These are phyloP conservation scores for Nephrocerus scutellatus DNA, from an alignment of 2,888 invertebrate genomes.

Conservation along the genomic window DNA sequence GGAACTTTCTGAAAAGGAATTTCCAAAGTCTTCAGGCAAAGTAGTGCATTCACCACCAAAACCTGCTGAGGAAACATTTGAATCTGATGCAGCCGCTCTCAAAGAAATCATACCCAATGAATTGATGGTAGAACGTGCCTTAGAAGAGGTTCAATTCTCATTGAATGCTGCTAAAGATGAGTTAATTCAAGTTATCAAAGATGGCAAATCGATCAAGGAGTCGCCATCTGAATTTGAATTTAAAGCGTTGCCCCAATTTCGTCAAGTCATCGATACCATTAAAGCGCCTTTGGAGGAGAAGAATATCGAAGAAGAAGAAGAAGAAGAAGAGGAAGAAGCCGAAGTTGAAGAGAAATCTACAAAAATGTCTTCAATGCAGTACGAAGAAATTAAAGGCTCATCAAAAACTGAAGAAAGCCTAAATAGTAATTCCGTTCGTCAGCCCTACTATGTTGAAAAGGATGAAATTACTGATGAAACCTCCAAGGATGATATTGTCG, in stretches of 20 bases:
- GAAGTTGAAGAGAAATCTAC: neutral
- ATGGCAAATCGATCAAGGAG: slow-evolving; percentile 60
- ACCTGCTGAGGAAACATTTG: slow-evolving; percentile 35
- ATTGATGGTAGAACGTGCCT: slow-evolving; percentile 60
- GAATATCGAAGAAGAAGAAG: too few relatives aligned
- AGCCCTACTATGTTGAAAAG: too few relatives aligned
- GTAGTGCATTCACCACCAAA: slow-evolving; percentile 37
- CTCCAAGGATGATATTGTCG: too few relatives aligned
- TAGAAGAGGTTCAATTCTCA: slow-evolving; percentile 65
- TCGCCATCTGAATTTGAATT: slow-evolving; percentile 70
- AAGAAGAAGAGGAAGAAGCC: neutral
- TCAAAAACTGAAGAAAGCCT: too few relatives aligned
- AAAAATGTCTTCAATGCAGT: too few relatives aligned
- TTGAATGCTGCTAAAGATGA: slow-evolving; percentile 64
- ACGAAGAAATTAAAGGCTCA: too few relatives aligned
- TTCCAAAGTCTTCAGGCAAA: slow-evolving; percentile 31
- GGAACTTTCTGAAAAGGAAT: slow-evolving; percentile 42
- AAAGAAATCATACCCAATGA: slow-evolving; percentile 49
- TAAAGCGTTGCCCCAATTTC: slow-evolving; percentile 54
- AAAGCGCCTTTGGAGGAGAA: too few relatives aligned
- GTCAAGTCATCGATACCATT: too few relatives aligned
- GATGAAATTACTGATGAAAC: too few relatives aligned
- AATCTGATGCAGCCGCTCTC: slow-evolving; percentile 44
- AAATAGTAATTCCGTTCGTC: too few relatives aligned
- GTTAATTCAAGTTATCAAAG: slow-evolving; percentile 56